These are phyloP conservation scores for Zaprionus lachaisei DNA, from an alignment of 1,140 invertebrate species.

Conservation along the genomic window DNA sequence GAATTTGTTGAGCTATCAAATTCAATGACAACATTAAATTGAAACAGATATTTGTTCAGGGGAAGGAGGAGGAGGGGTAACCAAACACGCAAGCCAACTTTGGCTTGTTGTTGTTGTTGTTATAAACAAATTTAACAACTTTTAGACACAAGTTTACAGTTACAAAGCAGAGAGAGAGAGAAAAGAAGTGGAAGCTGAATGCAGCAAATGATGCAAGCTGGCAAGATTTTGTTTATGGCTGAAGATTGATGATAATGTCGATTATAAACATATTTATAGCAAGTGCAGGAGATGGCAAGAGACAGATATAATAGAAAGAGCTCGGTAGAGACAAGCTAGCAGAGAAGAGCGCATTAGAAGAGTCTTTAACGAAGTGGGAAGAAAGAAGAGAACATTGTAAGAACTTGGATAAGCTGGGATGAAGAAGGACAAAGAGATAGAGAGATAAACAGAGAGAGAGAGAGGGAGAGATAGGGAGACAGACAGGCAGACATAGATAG, in stretches of 20 bases:
- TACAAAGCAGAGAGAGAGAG: conserved; percentile 29
- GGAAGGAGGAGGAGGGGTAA: neutral
- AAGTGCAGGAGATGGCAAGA: neutral
- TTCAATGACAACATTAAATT: conserved; percentile 73
- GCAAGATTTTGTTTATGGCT: conserved; percentile 20
- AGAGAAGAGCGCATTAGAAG: neutral
- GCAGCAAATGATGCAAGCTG: conserved; percentile 24
- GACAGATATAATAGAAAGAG: neutral
- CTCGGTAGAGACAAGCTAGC: neutral
- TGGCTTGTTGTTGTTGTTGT: neutral
- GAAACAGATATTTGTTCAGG: conserved; percentile 35
- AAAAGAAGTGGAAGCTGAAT: conserved; percentile 30
- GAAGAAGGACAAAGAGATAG: neutral
- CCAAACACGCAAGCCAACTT: conserved; percentile 34
- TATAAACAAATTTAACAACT: conserved; percentile 62
- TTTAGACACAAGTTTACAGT: conserved; percentile 66
- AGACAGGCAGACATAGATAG: no score
- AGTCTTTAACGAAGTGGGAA: no score
- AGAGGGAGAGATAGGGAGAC: no score
- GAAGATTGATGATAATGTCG: conserved; percentile 31
- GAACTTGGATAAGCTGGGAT: no score
- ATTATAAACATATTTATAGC: conserved; percentile 20
- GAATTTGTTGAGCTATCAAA: conserved; percentile 75
- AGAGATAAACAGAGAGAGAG: neutral
- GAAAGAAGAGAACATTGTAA: no score